Evolutionary conservation across 2,888 invertebrate species (phyloP), one percentile per base, ranked within the genome.

Genomic region (Drosophila setosimentum): DNA sequence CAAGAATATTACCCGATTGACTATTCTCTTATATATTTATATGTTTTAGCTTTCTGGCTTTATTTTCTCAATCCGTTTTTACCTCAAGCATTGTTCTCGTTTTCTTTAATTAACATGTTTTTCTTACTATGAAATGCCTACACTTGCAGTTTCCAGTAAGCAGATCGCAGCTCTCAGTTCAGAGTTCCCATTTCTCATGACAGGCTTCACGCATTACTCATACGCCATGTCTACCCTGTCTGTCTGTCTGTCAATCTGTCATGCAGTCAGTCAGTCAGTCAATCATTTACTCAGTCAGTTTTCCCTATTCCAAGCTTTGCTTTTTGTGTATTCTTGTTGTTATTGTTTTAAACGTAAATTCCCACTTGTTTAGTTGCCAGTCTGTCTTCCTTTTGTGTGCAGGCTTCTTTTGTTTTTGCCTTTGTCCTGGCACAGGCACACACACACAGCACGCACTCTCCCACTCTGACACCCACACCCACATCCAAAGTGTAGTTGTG

Each of bases 261-360:
- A 73, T 37, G n/a, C 73, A 70, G 70, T 33, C 74, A 70, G 68
- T 65, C 73, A 76, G 74, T 64, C 82, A 73, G 78, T 65, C 65
- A 73, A 55, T 70, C 72, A 71, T 62, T 59, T 60, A 68, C 42
- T 67, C 48, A 53, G 50, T 49, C 50, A 48, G 55, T 40, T 72
- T 68, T 70, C 62, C 62, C 49, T 63, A 61, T 67, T 65, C 49
- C 60, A 61, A 73, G 65, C 50, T 48, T 48, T 54, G 48, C 49
- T 58, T 73, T 71, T 63, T 33, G 49, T 74, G 54, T 68, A 37
- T 53, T 69, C 66, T 76, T 62, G 53, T 87, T 87, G 75, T 83
- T 85, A 78, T 86, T 86, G 86, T 87, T 82, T 87, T 84, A 70
- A 89, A 76, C 85, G 79, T 72, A 75, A 87, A 82, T 89, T 84